These are phyloP conservation scores for Hozukius guyotensis DNA, from an alignment of 2,797 vertebrate species.

Conservation along the genomic window DNA sequence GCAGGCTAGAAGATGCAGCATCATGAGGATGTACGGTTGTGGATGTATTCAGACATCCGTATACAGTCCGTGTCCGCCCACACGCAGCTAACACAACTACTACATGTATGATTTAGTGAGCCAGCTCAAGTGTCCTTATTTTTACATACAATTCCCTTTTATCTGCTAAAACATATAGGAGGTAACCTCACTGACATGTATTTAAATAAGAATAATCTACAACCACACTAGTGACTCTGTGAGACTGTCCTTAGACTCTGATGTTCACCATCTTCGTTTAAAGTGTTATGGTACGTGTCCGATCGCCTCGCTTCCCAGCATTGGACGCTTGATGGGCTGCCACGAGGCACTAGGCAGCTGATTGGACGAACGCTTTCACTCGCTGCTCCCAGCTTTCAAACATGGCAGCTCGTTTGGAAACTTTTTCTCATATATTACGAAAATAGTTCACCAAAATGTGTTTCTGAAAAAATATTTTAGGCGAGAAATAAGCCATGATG, in stretches of 20 bases:
- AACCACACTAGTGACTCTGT: background rate
- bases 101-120: slow-evolving; percentile 24
- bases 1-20: background rate
- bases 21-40: background rate
- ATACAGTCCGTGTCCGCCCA: background rate
- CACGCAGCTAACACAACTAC: background rate
- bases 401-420: too few relatives aligned
- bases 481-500: too few relatives aligned
- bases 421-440: too few relatives aligned
- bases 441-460: too few relatives aligned
- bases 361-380: too few relatives aligned
- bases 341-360: too few relatives aligned
- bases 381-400: too few relatives aligned
- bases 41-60: slow-evolving; percentile 17
- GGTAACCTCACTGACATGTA: background rate
- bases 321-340: too few relatives aligned
- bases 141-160: background rate
- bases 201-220: background rate
- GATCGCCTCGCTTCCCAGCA: too few relatives aligned
- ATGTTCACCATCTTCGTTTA: too few relatives aligned
- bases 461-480: too few relatives aligned
- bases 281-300: too few relatives aligned
- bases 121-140: background rate
- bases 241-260: background rate
- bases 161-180: background rate